phyloP scores from a whole-genome alignment of 2,113 vertebrate species.

The Actenoides hombroni region DNA sequence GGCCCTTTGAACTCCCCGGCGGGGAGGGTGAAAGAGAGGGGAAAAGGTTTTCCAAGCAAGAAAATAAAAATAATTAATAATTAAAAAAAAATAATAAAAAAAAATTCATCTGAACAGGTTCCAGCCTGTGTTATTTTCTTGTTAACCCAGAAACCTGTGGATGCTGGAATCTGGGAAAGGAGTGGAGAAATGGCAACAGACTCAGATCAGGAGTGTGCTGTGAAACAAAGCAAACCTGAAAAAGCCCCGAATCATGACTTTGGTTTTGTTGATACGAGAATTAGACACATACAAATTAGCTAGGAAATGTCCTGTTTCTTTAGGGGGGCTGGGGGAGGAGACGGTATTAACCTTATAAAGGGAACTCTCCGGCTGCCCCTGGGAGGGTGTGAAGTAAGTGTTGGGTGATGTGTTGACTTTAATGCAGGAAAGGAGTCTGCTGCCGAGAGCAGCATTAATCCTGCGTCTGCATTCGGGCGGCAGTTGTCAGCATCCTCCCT shows the following conservation, averaged over 20 bases:
- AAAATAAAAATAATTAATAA: constrained; percentile 16
- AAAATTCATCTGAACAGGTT: constrained; percentile 28
- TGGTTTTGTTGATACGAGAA: constrained; percentile 44
- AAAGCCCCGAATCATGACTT: not conserved
- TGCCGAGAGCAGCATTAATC: constrained; percentile 40
- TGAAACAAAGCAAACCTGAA: not conserved
- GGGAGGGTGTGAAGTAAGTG: constrained; percentile 69
- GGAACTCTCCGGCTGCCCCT: constrained; percentile 41
- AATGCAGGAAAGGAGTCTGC: constrained; percentile 65
- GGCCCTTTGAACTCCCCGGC: constrained; percentile 66
- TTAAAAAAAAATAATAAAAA: not conserved
- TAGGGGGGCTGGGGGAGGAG: not conserved
- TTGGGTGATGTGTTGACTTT: constrained; percentile 70
- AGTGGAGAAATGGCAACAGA: not conserved
- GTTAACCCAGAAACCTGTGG: constrained; percentile 41
- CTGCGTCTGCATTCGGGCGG: not conserved
- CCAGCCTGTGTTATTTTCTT: constrained; percentile 45
- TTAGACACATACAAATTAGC: constrained; percentile 55
- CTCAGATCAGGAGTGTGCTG: not conserved
- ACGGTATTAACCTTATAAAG: constrained; percentile 38
- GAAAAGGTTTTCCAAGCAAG: constrained; percentile 63
- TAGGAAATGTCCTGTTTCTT: constrained; percentile 62
- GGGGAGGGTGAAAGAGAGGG: constrained; percentile 49
- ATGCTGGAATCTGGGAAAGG: constrained; percentile 4
- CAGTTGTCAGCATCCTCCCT: not conserved